Percentiles rank a stretch among this genome's conserved stretches.
Conservation (phyloP, 1,140 invertebrate genomes). For the Nephila pilipes region DNA sequence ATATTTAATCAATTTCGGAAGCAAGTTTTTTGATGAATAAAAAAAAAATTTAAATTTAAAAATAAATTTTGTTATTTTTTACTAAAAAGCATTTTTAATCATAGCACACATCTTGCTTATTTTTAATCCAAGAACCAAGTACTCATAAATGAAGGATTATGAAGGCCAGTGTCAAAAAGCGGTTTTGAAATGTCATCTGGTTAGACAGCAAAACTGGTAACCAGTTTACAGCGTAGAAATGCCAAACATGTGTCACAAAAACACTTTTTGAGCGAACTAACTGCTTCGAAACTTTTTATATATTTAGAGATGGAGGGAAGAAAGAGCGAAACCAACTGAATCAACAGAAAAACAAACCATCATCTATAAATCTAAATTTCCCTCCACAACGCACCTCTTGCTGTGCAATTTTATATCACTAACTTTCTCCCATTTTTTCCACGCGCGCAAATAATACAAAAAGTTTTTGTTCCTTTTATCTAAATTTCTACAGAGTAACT, state of each 20-base stretch:
- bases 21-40: too few relatives aligned
- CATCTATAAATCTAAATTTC: constrained; percentile 67
- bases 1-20: too few relatives aligned
- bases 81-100: too few relatives aligned
- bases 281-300: constrained; percentile 46
- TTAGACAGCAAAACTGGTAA: constrained; percentile 12
- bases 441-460: constrained; percentile 71
- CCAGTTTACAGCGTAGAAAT: constrained; percentile 36
- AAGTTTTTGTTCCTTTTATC: constrained; percentile 70
- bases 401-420: constrained; percentile 53
- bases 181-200: constrained; percentile 3
- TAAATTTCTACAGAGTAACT: constrained; percentile 69
- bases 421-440: constrained; percentile 66
- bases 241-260: constrained; percentile 43
- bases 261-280: constrained; percentile 13
- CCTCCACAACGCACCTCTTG: background rate
- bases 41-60: too few relatives aligned
- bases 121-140: background rate
- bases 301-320: background rate
- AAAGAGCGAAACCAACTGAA: constrained; percentile 10
- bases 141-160: background rate
- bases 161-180: background rate
- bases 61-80: too few relatives aligned
- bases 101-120: too few relatives aligned
- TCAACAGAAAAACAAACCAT: constrained; percentile 45